phyloP scores from a whole-genome alignment of 2,888 invertebrate genomes.

The Prosapia bicincta region DNA sequence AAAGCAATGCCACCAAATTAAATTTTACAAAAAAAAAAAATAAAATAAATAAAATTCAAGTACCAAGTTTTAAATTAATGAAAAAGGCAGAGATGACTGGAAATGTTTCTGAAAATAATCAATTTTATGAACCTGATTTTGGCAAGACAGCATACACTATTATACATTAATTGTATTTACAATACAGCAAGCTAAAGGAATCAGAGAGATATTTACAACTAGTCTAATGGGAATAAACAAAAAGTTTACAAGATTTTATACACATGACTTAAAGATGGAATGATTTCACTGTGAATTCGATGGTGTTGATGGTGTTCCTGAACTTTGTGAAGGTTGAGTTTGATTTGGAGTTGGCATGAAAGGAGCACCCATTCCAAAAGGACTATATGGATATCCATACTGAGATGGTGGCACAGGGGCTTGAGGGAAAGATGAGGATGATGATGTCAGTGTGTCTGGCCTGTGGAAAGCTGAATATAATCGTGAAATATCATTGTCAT shows the following conservation, averaged over 20 bases:
- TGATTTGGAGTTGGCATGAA: not conserved
- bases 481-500: slow-evolving; percentile 22
- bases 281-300: not conserved
- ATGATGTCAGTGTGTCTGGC: slow-evolving; percentile 16
- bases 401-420: slow-evolving; percentile 9
- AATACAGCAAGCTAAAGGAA: not conserved
- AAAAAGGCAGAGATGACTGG: too few relatives aligned
- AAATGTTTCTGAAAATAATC: too few relatives aligned
- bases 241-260: not conserved
- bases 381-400: slow-evolving; percentile 21
- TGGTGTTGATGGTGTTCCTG: not conserved
- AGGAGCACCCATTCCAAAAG: slow-evolving; percentile 19
- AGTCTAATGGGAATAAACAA: not conserved
- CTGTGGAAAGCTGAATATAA: slow-evolving; percentile 29
- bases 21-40: too few relatives aligned
- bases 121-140: not conserved
- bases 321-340: slow-evolving; percentile 2
- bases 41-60: too few relatives aligned
- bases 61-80: too few relatives aligned
- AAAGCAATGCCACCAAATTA: too few relatives aligned
- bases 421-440: slow-evolving; percentile 5
- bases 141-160: not conserved
- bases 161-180: too few relatives aligned
- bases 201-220: not conserved
- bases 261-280: not conserved